These are phyloP conservation scores for Bubo blakistoni DNA, from an alignment of 2,113 vertebrate genomes.

Conservation along the genomic window DNA sequence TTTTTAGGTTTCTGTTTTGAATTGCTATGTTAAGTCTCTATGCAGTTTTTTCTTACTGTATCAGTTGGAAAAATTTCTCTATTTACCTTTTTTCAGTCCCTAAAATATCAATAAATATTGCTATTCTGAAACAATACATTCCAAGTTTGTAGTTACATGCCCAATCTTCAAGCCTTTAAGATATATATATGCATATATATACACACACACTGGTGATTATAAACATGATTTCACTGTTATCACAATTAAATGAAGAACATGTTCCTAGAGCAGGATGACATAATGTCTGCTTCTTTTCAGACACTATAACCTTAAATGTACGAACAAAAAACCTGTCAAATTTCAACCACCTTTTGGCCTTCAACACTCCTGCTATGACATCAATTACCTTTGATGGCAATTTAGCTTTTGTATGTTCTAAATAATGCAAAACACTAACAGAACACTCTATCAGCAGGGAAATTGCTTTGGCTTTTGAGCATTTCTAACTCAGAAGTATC, in stretches of 20 bases:
- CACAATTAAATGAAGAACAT: background rate
- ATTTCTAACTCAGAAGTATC: background rate
- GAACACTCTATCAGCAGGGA: background rate
- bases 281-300: background rate
- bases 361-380: background rate
- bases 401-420: background rate
- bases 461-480: background rate
- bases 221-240: background rate
- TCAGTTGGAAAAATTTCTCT: background rate
- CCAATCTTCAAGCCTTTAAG: background rate
- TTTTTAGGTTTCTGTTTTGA: background rate
- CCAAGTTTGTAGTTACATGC: background rate
- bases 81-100: background rate
- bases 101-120: background rate
- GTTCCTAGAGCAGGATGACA: background rate
- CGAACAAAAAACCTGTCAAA: background rate
- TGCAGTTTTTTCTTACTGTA: background rate
- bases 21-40: background rate
- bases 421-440: background rate
- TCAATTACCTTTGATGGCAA: background rate
- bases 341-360: background rate
- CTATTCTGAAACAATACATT: no score
- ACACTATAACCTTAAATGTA: background rate
- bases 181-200: background rate
- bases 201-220: background rate